A percentile compares a stretch with the other conserved stretches of the same genome.
phyloP scores from a whole-genome alignment of 2,113 vertebrate species.

The Phylloscopus whistleri region DNA sequence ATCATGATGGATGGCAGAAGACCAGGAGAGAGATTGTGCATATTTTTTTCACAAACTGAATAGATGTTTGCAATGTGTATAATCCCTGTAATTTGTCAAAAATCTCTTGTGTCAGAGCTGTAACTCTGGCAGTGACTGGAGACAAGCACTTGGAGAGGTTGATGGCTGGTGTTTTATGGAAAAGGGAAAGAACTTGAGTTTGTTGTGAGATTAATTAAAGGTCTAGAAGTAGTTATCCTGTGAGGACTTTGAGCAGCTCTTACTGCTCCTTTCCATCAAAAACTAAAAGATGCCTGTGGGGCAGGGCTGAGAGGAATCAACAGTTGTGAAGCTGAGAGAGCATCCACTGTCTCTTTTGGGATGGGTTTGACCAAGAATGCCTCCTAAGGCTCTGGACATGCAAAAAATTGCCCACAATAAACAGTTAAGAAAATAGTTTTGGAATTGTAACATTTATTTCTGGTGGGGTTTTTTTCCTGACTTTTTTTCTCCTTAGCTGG shows the following conservation, averaged over 20 bases:
- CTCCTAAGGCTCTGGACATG: neutral
- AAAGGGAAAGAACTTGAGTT: neutral
- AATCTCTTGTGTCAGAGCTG: neutral
- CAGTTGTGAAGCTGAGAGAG: neutral
- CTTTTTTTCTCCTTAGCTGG: neutral
- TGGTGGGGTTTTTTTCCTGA: rapidly evolving
- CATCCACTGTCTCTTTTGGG: neutral
- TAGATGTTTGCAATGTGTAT: neutral
- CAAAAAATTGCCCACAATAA: neutral
- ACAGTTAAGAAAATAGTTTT: neutral
- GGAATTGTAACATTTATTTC: neutral
- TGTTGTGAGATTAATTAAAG: neutral
- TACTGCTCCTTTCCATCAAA: neutral
- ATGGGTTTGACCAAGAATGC: neutral
- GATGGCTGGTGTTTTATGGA: neutral
- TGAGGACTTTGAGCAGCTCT: neutral
- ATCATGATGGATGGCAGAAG: neutral
- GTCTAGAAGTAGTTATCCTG: neutral
- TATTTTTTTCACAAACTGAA: neutral
- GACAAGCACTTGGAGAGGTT: neutral
- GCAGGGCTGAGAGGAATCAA: neutral
- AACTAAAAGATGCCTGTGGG: neutral
- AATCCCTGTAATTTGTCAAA: neutral
- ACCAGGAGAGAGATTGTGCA: neutral
- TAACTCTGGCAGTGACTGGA: neutral